Evolutionary conservation across 2,888 invertebrate species (phyloP).

Genomic region (Campoplex nolae): DNA sequence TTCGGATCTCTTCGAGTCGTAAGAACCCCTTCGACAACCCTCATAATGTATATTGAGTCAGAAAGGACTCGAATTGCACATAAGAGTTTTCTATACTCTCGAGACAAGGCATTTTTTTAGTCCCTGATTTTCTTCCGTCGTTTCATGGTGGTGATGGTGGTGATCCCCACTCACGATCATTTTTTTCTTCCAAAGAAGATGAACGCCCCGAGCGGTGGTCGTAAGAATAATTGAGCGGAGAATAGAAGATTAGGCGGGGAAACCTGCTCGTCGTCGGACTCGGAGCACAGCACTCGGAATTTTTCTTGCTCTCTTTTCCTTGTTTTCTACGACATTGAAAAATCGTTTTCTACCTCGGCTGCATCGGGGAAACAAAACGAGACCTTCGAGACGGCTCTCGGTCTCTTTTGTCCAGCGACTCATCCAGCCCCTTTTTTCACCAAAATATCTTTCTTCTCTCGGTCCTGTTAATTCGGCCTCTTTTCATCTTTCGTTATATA

Average conservation of each 20-base stretch:
- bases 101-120: neutral
- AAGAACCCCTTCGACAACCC: conserved; percentile 23
- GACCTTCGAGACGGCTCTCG: conserved; percentile 47
- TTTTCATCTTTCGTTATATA: conserved; percentile 23
- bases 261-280: conserved; percentile 8
- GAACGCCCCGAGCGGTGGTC: conserved; percentile 36
- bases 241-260: conserved; percentile 57
- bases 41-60: neutral
- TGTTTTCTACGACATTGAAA: conserved; percentile 64
- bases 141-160: neutral
- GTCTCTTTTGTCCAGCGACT: conserved; percentile 52
- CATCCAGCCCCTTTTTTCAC: conserved; percentile 29
- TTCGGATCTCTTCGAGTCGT: conserved; percentile 54
- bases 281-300: neutral
- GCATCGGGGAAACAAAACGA: conserved; percentile 56
- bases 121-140: neutral
- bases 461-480: neutral
- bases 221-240: conserved; percentile 65
- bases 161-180: neutral
- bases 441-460: neutral
- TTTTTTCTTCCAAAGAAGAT: conserved; percentile 15
- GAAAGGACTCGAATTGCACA: neutral
- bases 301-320: conserved; percentile 44
- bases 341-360: conserved; percentile 57
- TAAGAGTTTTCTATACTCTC: neutral